These are phyloP conservation scores for Erpornis zantholeuca DNA, from an alignment of 2,113 vertebrate genomes.

Conservation along the genomic window DNA sequence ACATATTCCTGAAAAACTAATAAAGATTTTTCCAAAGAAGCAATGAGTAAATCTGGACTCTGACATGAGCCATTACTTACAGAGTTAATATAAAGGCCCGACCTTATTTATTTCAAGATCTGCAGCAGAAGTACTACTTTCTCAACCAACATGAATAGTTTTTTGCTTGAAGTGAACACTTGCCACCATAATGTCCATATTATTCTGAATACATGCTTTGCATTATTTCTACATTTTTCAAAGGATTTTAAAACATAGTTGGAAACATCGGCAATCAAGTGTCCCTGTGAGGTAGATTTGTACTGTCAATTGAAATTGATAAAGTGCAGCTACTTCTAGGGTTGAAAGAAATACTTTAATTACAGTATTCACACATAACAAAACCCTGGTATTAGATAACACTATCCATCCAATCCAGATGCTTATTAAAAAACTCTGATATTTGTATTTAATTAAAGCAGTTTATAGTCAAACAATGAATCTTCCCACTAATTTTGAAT, in stretches of 20 bases:
- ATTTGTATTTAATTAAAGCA: neutral
- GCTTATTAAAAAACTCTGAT: neutral
- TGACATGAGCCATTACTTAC: constrained; percentile 57
- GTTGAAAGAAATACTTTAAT: neutral
- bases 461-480: neutral
- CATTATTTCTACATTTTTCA: constrained; percentile 1
- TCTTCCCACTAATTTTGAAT: neutral
- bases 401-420: neutral
- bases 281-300: neutral
- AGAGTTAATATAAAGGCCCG: constrained; percentile 10
- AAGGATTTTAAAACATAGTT: neutral
- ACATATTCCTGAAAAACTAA: constrained; percentile 1
- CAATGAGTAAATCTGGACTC: constrained; percentile 45
- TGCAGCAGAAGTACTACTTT: neutral
- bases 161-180: constrained; percentile 31
- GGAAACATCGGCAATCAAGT: neutral
- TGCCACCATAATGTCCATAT: neutral
- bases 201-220: neutral
- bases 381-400: neutral
- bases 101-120: constrained; percentile 25
- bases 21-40: neutral
- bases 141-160: constrained; percentile 25
- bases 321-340: neutral
- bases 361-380: neutral
- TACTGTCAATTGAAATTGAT: neutral